Conservation (phyloP, 2,113 vertebrate genomes). For the Ranitomeya imitator region DNA sequence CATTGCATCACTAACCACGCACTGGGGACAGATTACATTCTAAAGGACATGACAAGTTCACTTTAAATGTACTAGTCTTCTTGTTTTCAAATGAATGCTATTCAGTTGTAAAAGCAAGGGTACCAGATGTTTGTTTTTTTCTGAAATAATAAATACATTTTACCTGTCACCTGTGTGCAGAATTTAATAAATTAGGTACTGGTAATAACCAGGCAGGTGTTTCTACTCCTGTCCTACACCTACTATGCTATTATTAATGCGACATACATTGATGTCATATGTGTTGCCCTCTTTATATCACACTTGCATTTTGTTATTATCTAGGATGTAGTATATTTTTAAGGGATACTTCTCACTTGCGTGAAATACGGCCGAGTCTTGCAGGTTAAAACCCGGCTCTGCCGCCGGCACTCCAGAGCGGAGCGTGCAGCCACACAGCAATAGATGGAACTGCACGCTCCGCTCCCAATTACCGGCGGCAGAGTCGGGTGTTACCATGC, state of each 20-base stretch:
- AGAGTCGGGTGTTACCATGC: no score
- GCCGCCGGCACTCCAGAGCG: no score
- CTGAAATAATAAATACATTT: not conserved
- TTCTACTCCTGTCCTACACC: conserved; percentile 13
- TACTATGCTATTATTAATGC: not conserved
- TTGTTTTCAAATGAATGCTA: not conserved
- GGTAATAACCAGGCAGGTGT: not conserved
- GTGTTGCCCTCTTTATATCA: not conserved
- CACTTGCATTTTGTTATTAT: not conserved
- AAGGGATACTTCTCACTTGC: no score
- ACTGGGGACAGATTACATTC: no score
- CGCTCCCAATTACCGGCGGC: no score
- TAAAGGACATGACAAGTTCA: no score
- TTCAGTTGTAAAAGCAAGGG: not conserved
- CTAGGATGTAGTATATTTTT: not conserved
- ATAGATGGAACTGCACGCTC: no score
- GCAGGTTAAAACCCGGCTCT: no score
- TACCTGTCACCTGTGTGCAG: not conserved
- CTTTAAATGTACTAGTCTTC: not conserved
- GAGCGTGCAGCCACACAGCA: no score
- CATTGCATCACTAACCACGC: no score
- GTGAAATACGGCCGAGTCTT: no score
- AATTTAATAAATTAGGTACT: not conserved
- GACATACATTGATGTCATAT: not conserved
- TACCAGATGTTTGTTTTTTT: not conserved